Base-by-base conservation (phyloP, 1,140 invertebrate genomes). In the Nephotettix cincticeps region DNA sequence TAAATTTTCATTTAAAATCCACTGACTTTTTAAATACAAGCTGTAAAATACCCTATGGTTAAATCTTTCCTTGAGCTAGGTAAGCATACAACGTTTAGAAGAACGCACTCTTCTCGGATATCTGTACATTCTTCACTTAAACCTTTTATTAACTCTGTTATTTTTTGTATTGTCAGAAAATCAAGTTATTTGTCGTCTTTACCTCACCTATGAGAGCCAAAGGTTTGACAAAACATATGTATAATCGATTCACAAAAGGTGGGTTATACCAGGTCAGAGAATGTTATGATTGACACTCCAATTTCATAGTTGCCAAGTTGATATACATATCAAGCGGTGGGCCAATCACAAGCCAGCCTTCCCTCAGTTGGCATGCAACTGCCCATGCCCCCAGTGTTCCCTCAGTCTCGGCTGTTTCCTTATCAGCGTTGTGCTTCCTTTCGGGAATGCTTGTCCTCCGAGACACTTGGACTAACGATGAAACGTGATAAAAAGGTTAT, bases 231-330 rank as follows among this genome's bases (percentile, higher is more conserved):
- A 51, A 4, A 51, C 47, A 51, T n/a, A 51, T 23, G 47, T 23
- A 19, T 23, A 6, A 51, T 51, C 21, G 47, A 51, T 51, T 51
- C 47, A n/a, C 17, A 6, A 9, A 61, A 61, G 56, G 13, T 1
- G 28, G 56, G 56, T 61, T 61, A 61, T 61, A 23, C 25, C 25
- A 27, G 56, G 56, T 61, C 56, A 28, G 56, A 2, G 23, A 36
- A 36, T 61, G 56, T 61, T 25, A 61, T 61, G 56, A 61, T 61
- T 61, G 56, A 61, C 56, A 61, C 56, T 61, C 56, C 56, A 61
- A 61, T 61, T 61, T 61, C 56, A 61, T 2, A 61, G 56, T 61
- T 61, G 56, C 56, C 56, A 61, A n/a, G 21, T 61, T 25, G 56
- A 61, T 61, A 61, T 61, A 61, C 56, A 61, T 61, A 61, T 61